These are phyloP conservation scores for Pandemis corylana DNA, from an alignment of 2,888 invertebrate genomes.

Conservation along the genomic window DNA sequence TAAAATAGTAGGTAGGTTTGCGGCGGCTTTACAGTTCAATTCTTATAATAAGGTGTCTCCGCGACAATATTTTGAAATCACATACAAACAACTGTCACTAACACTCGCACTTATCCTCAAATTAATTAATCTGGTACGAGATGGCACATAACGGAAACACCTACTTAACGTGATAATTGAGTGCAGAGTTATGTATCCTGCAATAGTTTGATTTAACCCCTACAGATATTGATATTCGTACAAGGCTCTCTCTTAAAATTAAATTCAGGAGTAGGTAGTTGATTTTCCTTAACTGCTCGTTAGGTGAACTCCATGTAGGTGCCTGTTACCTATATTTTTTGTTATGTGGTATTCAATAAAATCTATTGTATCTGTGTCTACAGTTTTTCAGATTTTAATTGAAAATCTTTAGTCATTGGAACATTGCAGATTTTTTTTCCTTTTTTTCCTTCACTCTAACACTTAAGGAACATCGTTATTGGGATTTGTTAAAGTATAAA, in stretches of 20 bases:
- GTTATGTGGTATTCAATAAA: no score
- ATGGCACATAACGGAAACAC: conserved; percentile 16
- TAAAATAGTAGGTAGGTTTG: no score
- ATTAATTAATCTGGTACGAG: conserved; percentile 33
- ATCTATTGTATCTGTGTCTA: no score
- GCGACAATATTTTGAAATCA: background rate
- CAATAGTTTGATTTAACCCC: conserved; percentile 36
- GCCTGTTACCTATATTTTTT: no score
- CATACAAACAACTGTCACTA: conserved; percentile 24
- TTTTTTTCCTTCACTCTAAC: no score
- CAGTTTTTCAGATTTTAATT: no score
- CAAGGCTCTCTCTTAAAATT: background rate
- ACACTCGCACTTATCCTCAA: conserved; percentile 30
- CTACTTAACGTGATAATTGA: conserved; percentile 37
- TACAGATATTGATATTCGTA: background rate
- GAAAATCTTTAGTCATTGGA: no score
- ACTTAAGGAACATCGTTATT: no score
- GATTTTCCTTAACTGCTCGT: no score
- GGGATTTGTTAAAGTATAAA: no score
- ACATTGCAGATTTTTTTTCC: background rate
- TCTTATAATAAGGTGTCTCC: background rate
- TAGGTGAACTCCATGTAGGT: no score
- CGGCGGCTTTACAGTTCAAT: background rate
- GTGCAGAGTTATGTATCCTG: conserved; percentile 28
- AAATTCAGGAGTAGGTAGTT: background rate